These are phyloP conservation scores for Drosophila birchii DNA, from an alignment of 2,888 invertebrate genomes.

Conservation along the genomic window DNA sequence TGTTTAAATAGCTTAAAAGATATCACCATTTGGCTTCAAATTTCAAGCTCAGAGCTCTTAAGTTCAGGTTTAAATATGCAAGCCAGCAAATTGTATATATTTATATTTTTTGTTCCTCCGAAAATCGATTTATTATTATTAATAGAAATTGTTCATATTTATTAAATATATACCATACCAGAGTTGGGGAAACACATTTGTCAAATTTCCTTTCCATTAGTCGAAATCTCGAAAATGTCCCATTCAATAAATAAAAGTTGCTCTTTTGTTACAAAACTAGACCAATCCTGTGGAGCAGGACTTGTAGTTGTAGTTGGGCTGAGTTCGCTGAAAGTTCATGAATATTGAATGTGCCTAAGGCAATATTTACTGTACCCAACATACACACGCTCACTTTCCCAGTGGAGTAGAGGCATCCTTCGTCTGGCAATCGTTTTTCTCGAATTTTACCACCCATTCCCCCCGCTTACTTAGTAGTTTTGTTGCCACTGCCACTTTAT, in stretches of 20 bases:
- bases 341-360: conserved; percentile 37
- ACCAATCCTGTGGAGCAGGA: conserved; percentile 21
- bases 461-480: conserved; percentile 15
- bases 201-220: neutral
- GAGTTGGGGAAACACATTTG: neutral
- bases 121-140: neutral
- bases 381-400: conserved; percentile 19
- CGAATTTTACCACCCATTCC: conserved; percentile 8
- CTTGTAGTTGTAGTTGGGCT: conserved; percentile 10
- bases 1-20: neutral
- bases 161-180: neutral
- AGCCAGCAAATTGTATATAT: too few relatives aligned
- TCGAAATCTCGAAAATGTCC: conserved; percentile 7
- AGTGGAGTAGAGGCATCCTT: conserved; percentile 16
- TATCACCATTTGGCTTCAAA: neutral
- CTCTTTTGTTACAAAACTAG: conserved; percentile 15
- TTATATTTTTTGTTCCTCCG: neutral
- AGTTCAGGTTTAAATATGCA: neutral
- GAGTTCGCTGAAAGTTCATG: conserved; percentile 21
- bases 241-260: conserved; percentile 11
- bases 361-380: conserved; percentile 23
- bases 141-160: neutral
- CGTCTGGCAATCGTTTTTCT: conserved; percentile 10
- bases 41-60: neutral
- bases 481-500: conserved; percentile 40